These are phyloP conservation scores for Tyrophagus putrescentiae DNA, from an alignment of 1,140 invertebrate genomes.

Conservation along the genomic window DNA sequence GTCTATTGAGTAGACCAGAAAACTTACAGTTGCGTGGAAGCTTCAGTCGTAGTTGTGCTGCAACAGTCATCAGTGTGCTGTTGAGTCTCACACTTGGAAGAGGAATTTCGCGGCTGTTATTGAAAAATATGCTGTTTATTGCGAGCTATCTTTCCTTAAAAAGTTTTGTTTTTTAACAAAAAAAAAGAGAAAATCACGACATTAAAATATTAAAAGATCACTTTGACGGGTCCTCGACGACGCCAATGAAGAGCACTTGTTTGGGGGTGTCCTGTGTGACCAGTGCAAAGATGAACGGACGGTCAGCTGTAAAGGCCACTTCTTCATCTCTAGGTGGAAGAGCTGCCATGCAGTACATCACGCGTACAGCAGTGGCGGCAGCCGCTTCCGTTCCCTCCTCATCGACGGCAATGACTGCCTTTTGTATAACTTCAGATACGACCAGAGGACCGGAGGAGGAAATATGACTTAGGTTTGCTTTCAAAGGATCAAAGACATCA, in stretches of 20 bases:
- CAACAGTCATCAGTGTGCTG: too few species aligned
- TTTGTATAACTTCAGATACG: constrained; percentile 51
- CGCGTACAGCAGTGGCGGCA: constrained; percentile 45
- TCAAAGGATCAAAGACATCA: constrained; percentile 45
- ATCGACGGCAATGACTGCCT: constrained; percentile 63
- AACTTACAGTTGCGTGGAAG: too few species aligned
- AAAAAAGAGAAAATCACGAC: too few species aligned
- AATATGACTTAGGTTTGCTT: constrained; percentile 46
- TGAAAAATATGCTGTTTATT: too few species aligned
- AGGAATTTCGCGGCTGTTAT: too few species aligned
- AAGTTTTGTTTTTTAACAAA: too few species aligned
- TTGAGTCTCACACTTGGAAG: too few species aligned
- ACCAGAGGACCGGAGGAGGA: constrained; percentile 35
- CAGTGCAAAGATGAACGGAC: constrained; percentile 6
- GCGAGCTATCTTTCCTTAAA: too few species aligned
- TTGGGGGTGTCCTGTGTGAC: background rate
- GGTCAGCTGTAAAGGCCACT: background rate
- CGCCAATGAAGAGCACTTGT: background rate
- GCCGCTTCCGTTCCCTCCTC: constrained; percentile 60
- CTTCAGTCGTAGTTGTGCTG: too few species aligned
- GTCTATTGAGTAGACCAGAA: too few species aligned
- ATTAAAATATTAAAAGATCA: too few species aligned
- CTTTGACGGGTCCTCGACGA: background rate
- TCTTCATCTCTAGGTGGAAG: constrained; percentile 37
- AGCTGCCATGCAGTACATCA: too few species aligned